phyloP scores from a whole-genome alignment of 2,113 vertebrate species.

The Daboia siamensis region DNA sequence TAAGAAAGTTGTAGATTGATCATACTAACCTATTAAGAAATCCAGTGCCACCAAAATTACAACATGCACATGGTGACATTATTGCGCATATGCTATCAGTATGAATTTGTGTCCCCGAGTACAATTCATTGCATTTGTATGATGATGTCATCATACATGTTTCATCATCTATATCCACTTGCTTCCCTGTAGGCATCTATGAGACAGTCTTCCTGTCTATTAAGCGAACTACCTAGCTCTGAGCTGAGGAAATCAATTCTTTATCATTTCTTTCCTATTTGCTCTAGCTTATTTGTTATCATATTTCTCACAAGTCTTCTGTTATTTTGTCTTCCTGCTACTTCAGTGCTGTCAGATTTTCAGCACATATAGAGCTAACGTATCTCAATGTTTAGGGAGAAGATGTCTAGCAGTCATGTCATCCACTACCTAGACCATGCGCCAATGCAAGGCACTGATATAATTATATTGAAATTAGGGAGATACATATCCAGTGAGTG shows the following conservation, averaged over 20 bases:
- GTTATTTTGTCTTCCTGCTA: neutral
- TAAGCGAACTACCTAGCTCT: neutral
- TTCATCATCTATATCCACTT: neutral
- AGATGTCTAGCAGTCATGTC: neutral
- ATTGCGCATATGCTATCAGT: neutral
- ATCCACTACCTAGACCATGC: neutral
- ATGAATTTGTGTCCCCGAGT: neutral
- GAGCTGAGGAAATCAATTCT: neutral
- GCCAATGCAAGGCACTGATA: too few species aligned
- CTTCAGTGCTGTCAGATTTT: neutral
- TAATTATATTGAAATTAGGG: neutral
- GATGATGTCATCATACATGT: neutral
- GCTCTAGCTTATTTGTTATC: too few species aligned
- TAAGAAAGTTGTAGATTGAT: neutral
- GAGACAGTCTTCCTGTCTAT: neutral
- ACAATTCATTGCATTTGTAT: neutral
- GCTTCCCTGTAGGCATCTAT: neutral
- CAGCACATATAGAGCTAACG: neutral
- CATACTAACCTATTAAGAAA: neutral
- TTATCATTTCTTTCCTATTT: neutral
- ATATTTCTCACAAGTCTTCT: neutral
- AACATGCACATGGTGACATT: neutral
- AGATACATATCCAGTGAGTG: neutral
- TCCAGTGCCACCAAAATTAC: neutral
- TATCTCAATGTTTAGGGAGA: neutral